Percentiles rank a stretch among this genome's conserved stretches.
Evolutionary conservation across 30 jellyfish, hydroid and myxozoan genomes (phyloP).

Genomic region (Aurelia sp.): DNA sequence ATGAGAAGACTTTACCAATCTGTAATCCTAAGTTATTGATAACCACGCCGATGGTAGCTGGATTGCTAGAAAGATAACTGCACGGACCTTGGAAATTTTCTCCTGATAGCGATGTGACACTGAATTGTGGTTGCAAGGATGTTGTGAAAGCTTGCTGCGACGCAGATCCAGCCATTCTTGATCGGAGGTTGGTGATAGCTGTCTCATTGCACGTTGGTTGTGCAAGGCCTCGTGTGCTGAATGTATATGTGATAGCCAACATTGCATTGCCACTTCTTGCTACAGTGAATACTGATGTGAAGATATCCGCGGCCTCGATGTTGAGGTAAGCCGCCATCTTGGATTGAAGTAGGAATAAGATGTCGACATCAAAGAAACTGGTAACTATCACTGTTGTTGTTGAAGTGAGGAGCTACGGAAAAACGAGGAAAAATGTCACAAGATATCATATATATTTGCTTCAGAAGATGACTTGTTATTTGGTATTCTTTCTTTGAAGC

Average conservation of each 20-base stretch:
- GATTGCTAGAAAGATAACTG: constrained; percentile 45
- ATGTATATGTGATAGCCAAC: constrained; percentile 22
- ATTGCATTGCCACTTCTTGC: constrained; percentile 29
- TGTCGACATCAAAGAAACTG: constrained; percentile 52
- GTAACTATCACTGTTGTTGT: constrained; percentile 35
- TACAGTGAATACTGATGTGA: constrained; percentile 3
- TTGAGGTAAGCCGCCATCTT: constrained; percentile 50
- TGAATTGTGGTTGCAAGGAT: constrained; percentile 59
- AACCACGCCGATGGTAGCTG: constrained; percentile 37
- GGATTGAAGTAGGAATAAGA: constrained; percentile 43
- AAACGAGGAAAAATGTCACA: neutral
- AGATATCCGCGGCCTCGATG: constrained; percentile 8
- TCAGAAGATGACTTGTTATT: no score
- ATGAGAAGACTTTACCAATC: constrained; percentile 38
- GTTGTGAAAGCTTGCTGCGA: constrained; percentile 28
- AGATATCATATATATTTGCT: no score
- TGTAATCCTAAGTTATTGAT: constrained; percentile 14
- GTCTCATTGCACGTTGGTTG: constrained; percentile 37
- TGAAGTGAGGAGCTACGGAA: constrained; percentile 23
- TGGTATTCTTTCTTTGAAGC: no score
- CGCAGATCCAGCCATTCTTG: constrained; percentile 12
- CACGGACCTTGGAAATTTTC: constrained; percentile 38
- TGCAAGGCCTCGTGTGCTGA: constrained; percentile 43
- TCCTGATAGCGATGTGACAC: constrained; percentile 7
- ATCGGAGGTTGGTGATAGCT: constrained; percentile 11